Evolutionary conservation across 2,113 vertebrate species (phyloP), one percentile per base, ranked within the genome.

Genomic region (Trachemys scripta): DNA sequence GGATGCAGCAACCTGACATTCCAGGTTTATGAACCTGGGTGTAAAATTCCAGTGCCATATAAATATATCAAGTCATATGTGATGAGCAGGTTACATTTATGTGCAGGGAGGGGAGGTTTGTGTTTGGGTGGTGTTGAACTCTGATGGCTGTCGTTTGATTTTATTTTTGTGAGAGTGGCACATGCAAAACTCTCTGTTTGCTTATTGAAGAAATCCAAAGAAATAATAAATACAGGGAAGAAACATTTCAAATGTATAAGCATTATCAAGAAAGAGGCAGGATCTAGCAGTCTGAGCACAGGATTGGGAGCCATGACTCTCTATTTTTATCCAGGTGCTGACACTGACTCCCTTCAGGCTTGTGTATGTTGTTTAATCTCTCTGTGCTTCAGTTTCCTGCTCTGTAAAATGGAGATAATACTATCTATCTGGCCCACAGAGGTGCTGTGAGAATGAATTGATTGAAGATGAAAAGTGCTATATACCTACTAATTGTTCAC

Each of bases 401-500:
- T 0, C 0, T 50, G 57, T 79, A 75, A 82, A 88, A 88, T 51
- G 4, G 80, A 82, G 89, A 53, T 65, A 85, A 87, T 85, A 85
- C 89, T 94, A 90, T 82, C 83, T 65, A 25, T 7, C 38, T 47
- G 42, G 38, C 24, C 10, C 42, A 76, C 42, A 16, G 93, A 87
- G 94, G 47, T 91, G 78, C 89, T 90, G 72, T 1, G 2, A 86
- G 87, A 75, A 9, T 91, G 94, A 83, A 59, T 25, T 85, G 93
- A 75, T 84, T 88, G 83, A 65, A 93, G 89, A 84, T 92, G 87
- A 92, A 93, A 94, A 50, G 12, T 87, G 78, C 54, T 56, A 78
- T 72, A 72, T 96, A 93, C 94, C 93, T 96, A 93, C 85, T 95
- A 92, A 95, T 95, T 62, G 82, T 0, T 1, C 49, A 51, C 94